Conservation (phyloP, 1,140 invertebrate genomes). For the Epicauta chinensis region DNA sequence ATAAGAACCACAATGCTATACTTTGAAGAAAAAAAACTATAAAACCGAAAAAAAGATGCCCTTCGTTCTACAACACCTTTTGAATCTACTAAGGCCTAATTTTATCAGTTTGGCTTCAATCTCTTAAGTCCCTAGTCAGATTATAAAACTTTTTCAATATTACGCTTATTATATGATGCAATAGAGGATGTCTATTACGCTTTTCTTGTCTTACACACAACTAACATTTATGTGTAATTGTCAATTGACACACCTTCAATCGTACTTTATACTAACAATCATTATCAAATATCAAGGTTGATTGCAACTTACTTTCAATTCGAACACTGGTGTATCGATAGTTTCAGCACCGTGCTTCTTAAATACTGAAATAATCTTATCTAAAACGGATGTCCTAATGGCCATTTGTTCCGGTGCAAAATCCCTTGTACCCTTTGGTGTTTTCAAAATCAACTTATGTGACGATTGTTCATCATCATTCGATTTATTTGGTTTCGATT, state of each 20-base stretch:
- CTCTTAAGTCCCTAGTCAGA: constrained; percentile 98
- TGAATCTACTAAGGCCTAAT: constrained; percentile 97
- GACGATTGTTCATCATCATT: constrained; percentile 48
- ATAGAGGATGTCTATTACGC: too few species aligned
- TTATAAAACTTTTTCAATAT: too few species aligned
- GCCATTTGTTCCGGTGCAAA: constrained; percentile 94
- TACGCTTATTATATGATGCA: too few species aligned
- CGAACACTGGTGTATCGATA: constrained; percentile 99
- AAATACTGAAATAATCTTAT: constrained; percentile 86
- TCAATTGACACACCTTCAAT: neutral
- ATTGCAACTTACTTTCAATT: constrained; percentile 71
- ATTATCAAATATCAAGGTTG: neutral
- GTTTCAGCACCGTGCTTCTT: constrained; percentile 97
- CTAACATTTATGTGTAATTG: too few species aligned
- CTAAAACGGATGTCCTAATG: constrained; percentile 79
- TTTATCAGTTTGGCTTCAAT: constrained; percentile 99
- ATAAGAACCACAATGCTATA: too few species aligned
- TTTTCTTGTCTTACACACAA: too few species aligned
- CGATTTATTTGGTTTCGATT: constrained; percentile 71
- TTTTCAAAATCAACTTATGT: constrained; percentile 83
- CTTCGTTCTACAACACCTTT: too few species aligned
- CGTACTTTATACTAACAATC: neutral
- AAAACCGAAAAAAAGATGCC: constrained; percentile 87
- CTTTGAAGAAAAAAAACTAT: constrained; percentile 97
- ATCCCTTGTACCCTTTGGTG: constrained; percentile 93